Conservation (phyloP, 2,797 vertebrate species). For the Phoeniculus purpureus region DNA sequence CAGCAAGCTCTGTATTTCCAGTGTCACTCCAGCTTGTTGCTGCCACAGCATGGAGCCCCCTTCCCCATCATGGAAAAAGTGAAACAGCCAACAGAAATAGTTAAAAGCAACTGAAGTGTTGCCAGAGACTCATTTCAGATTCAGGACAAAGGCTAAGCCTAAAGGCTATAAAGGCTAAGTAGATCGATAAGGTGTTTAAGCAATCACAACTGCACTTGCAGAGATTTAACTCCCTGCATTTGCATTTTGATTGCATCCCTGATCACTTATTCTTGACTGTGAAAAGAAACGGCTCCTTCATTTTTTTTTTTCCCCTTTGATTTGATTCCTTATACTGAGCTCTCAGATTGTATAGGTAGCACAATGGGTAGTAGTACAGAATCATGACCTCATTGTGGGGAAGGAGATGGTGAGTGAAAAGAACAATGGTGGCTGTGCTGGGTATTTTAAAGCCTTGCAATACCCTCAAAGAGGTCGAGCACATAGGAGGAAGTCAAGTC, state of each 20-base stretch:
- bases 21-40: neutral
- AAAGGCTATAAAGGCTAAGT: slow-evolving; percentile 31
- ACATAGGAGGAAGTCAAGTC: neutral
- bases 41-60: neutral
- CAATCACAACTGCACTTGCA: slow-evolving; percentile 34
- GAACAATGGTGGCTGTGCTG: neutral
- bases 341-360: slow-evolving; percentile 32
- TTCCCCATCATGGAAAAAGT: neutral
- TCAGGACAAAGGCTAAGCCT: slow-evolving; percentile 41
- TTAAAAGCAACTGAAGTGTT: slow-evolving; percentile 26
- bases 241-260: slow-evolving; percentile 70
- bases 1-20: neutral
- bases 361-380: neutral
- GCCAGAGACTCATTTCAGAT: neutral
- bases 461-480: neutral
- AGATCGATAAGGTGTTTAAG: slow-evolving; percentile 44
- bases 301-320: slow-evolving; percentile 15
- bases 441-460: slow-evolving; percentile 26
- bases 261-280: slow-evolving; percentile 45
- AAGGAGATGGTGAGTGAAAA: neutral
- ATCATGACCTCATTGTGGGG: slow-evolving; percentile 18
- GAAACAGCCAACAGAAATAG: neutral
- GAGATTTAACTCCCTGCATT: slow-evolving; percentile 41
- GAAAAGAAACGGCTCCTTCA: slow-evolving; percentile 35
- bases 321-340: slow-evolving; percentile 12